These are phyloP conservation scores for Rhopalosiphum nymphaeae DNA, from an alignment of 2,888 invertebrate species.

Conservation along the genomic window DNA sequence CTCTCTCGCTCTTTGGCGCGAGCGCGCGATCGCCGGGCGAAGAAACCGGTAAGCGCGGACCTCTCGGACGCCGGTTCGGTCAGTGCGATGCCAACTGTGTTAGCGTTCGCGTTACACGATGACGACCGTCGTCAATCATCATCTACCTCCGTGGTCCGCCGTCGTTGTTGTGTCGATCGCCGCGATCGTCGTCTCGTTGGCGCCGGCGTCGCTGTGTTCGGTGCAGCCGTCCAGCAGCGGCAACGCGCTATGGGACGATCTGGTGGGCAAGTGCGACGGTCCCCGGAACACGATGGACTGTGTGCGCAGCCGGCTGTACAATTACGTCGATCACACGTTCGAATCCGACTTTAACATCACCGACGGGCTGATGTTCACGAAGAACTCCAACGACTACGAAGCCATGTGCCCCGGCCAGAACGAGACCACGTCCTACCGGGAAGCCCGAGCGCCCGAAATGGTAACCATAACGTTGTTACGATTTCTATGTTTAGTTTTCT, in stretches of 20 bases:
- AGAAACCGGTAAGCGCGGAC: conserved; percentile 21
- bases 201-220: not conserved
- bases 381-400: conserved; percentile 74
- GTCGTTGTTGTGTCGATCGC: conserved; percentile 79
- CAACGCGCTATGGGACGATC: conserved; percentile 77
- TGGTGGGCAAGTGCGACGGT: conserved; percentile 79
- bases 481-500: not conserved
- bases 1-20: not conserved
- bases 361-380: conserved; percentile 77
- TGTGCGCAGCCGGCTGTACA: conserved; percentile 82
- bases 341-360: conserved; percentile 79
- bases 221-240: conserved; percentile 40
- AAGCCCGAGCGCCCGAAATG: conserved; percentile 67
- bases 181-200: conserved; percentile 67
- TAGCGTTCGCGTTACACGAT: conserved; percentile 47
- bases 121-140: conserved; percentile 49
- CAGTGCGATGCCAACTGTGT: conserved; percentile 64
- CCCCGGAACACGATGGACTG: conserved; percentile 79
- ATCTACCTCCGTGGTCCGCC: not conserved
- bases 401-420: conserved; percentile 67
- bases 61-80: conserved; percentile 26
- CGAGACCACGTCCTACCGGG: conserved; percentile 60
- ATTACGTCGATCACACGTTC: conserved; percentile 78
- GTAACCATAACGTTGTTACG: conserved; percentile 62
- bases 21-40: not conserved